Percentiles rank a stretch among this genome's conserved stretches.
Evolutionary conservation across 2,888 invertebrate genomes (phyloP).

Genomic region (Tolmerus cingulatus): DNA sequence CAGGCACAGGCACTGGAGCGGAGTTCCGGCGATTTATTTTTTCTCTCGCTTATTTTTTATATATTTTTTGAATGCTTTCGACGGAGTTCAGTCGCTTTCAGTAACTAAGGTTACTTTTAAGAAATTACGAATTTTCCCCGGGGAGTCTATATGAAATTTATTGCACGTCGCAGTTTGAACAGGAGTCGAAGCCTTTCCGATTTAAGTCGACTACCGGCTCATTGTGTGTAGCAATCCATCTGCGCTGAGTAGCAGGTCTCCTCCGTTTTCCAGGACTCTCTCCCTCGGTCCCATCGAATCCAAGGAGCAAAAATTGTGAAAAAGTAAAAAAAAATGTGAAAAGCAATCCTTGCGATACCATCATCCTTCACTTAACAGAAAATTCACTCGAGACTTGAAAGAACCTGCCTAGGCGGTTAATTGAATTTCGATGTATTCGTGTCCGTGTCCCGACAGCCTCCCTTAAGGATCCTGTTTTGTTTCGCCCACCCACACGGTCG

Average conservation of each 20-base stretch:
- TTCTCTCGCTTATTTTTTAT: neutral
- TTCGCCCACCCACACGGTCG: neutral
- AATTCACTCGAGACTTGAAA: conserved; percentile 29
- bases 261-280: neutral
- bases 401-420: neutral
- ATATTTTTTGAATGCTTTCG: neutral
- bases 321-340: neutral
- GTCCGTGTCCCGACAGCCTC: neutral
- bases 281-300: neutral
- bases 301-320: neutral
- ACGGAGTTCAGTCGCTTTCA: neutral
- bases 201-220: neutral
- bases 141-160: conserved; percentile 20
- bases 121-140: neutral
- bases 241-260: neutral
- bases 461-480: neutral
- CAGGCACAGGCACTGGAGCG: neutral
- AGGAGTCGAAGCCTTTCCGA: neutral
- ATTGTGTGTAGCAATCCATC: conserved; percentile 4
- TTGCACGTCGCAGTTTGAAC: conserved; percentile 25
- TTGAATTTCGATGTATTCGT: conserved; percentile 25
- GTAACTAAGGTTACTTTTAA: neutral
- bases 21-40: neutral
- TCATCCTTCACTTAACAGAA: conserved; percentile 28
- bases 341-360: conserved; percentile 27